Evolutionary conservation across 2,113 vertebrate species (phyloP).

Genomic region (Cryptotis parvus): DNA sequence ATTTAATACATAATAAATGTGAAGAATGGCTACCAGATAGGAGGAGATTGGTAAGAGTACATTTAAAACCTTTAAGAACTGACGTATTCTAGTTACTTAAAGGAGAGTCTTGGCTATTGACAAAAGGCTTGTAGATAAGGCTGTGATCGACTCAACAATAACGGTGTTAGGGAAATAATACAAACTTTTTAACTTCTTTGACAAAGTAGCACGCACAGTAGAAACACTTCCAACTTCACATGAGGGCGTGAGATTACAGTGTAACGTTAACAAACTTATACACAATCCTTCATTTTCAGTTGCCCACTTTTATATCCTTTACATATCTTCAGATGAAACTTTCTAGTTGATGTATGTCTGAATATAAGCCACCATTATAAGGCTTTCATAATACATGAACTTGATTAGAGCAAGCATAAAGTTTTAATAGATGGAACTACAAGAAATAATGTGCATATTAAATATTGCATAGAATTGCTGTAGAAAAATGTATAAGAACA

Average conservation of each 20-base stretch:
- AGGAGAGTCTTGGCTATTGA: not conserved
- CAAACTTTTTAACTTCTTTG: not conserved
- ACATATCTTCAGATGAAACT: not conserved
- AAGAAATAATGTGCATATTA: not conserved
- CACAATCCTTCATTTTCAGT: not conserved
- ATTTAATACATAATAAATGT: not conserved
- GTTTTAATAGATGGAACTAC: not conserved
- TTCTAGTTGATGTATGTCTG: not conserved
- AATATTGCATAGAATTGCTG: not conserved
- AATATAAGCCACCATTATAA: not conserved
- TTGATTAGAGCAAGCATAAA: not conserved
- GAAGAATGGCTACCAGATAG: not conserved
- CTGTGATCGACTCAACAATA: not conserved
- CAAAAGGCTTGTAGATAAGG: not conserved
- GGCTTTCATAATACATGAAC: not conserved
- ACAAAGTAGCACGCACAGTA: not conserved
- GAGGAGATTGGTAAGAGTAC: not conserved
- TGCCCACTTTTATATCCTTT: not conserved
- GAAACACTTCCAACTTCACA: not conserved
- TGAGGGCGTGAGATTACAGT: not conserved
- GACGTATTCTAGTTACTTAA: not conserved
- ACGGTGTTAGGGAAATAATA: not conserved
- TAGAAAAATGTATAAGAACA: not conserved
- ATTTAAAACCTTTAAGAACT: not conserved
- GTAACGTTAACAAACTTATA: not conserved